Evolutionary conservation across 1,140 invertebrate species (phyloP).

Genomic region (Temnothorax nylanderi): DNA sequence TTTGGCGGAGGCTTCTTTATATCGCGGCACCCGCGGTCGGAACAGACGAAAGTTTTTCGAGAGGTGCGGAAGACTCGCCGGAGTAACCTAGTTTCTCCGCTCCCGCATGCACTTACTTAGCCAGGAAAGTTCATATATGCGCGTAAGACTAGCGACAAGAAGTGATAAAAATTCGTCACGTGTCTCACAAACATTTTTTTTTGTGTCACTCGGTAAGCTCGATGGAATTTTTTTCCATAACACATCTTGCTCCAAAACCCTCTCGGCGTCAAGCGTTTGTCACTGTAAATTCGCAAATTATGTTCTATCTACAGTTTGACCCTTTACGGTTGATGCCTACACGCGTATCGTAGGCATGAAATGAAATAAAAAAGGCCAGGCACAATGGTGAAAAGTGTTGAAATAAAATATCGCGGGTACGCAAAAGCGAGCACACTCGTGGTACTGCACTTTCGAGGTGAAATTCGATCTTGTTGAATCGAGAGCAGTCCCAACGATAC

Average conservation of each 20-base stretch:
- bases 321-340: not conserved
- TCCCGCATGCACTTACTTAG: slow-evolving; percentile 47
- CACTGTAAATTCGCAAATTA: not conserved
- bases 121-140: slow-evolving; percentile 39
- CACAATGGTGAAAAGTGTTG: slow-evolving; percentile 22
- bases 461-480: slow-evolving; percentile 70
- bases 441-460: slow-evolving; percentile 44
- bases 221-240: not conserved
- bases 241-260: not conserved
- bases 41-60: slow-evolving; percentile 41
- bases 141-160: slow-evolving; percentile 3
- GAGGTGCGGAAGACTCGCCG: slow-evolving; percentile 39
- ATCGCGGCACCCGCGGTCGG: not conserved
- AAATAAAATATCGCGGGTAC: slow-evolving; percentile 23
- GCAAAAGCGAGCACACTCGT: not conserved
- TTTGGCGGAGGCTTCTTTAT: slow-evolving; percentile 29
- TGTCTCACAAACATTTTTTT: slow-evolving; percentile 24
- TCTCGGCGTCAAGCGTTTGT: not conserved
- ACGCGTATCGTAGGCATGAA: not conserved
- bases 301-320: not conserved
- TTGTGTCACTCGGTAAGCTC: too few relatives aligned
- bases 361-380: not conserved
- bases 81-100: slow-evolving; percentile 45
- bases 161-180: slow-evolving; percentile 49
- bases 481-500: slow-evolving; percentile 49